These are phyloP conservation scores for Leptura quadrifasciata DNA, from an alignment of 2,888 invertebrate species.

Conservation along the genomic window DNA sequence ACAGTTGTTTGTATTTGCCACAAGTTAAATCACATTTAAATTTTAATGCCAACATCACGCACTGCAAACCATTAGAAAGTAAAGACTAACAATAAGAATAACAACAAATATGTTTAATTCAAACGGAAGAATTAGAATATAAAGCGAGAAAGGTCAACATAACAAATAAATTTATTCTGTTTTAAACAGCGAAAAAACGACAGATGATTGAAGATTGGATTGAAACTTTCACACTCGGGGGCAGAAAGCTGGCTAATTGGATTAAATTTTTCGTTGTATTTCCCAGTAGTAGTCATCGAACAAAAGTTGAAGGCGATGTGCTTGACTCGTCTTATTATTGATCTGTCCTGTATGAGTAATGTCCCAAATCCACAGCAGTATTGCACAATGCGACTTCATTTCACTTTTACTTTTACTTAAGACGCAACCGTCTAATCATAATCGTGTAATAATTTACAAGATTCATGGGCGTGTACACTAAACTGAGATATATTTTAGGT, in stretches of 20 bases:
- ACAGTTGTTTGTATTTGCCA: not conserved
- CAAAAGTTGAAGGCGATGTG: not conserved
- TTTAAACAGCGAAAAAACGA: slow-evolving; percentile 1
- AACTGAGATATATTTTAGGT: not conserved
- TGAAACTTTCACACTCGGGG: slow-evolving; percentile 27
- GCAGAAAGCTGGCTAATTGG: slow-evolving; percentile 13
- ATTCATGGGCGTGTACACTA: not conserved
- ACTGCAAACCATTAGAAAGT: slow-evolving; percentile 12
- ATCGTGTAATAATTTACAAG: not conserved
- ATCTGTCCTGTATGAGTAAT: slow-evolving; percentile 3
- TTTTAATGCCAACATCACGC: slow-evolving; percentile 13
- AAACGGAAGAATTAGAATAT: slow-evolving; percentile 15
- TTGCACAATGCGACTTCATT: not conserved
- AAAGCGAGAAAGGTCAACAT: slow-evolving; percentile 5
- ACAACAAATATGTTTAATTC: not conserved
- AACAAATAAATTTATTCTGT: not conserved
- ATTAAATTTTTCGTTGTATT: slow-evolving; percentile 14
- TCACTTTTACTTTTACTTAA: not conserved
- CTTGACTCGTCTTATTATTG: not conserved
- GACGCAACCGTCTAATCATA: not conserved
- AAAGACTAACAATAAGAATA: slow-evolving; percentile 9
- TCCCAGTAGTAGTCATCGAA: slow-evolving; percentile 1
- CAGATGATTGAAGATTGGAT: slow-evolving; percentile 8
- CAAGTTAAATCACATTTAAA: not conserved
- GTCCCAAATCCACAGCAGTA: not conserved